Evolutionary conservation across 2,113 vertebrate species (phyloP).

Genomic region (Aspidoscelis tigris): DNA sequence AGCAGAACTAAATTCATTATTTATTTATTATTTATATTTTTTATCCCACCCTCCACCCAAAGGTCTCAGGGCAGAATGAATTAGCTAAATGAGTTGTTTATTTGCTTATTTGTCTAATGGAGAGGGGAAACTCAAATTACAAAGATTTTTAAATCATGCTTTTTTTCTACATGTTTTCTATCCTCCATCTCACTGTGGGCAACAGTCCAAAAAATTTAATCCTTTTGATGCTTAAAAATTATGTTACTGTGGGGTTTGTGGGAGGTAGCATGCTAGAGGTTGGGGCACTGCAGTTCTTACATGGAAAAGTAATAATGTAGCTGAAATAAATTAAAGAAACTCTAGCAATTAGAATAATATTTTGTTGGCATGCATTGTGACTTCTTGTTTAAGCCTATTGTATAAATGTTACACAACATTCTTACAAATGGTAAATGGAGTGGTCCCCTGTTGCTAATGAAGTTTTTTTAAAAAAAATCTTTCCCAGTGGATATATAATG

Average conservation of each 20-base stretch:
- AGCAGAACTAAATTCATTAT: neutral
- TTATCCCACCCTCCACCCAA: too few species aligned
- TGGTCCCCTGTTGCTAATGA: conserved; percentile 52
- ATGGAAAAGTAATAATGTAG: conserved; percentile 15
- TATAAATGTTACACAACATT: conserved; percentile 40
- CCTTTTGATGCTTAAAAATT: neutral
- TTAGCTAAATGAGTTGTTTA: neutral
- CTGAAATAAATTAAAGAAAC: conserved; percentile 34
- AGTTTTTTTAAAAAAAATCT: conserved; percentile 19
- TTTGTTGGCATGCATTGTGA: conserved; percentile 38
- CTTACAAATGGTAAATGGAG: conserved; percentile 36
- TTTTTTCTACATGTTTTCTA: neutral
- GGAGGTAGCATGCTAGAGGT: too few species aligned
- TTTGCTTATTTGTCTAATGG: neutral
- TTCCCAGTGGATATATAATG: conserved; percentile 41
- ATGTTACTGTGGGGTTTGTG: neutral
- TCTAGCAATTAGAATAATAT: conserved; percentile 47
- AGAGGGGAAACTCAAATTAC: neutral
- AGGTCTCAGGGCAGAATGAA: too few species aligned
- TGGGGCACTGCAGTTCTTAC: conserved; percentile 2
- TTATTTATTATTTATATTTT: neutral
- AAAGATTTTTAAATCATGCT: neutral
- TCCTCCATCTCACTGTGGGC: neutral
- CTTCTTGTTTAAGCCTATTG: conserved; percentile 41
- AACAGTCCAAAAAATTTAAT: conserved; percentile 13